Evolutionary conservation across 92 coral and sea anemone species (phyloP).

Genomic region (Paragorgia papillata): DNA sequence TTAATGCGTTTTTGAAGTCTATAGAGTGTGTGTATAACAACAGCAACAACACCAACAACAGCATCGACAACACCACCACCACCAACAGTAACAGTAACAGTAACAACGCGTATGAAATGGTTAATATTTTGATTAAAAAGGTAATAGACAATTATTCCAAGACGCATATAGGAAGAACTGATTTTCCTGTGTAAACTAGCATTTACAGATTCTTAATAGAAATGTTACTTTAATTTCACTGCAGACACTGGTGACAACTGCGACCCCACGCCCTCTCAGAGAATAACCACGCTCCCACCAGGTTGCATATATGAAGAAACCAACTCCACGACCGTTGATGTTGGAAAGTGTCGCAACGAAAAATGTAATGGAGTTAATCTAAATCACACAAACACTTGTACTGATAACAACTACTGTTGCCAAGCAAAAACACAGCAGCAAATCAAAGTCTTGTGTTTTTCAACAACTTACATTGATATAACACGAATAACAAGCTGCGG

Average conservation of each 20-base stretch:
- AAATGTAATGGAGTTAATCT: constrained; percentile 31
- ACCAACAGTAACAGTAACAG: too few species aligned
- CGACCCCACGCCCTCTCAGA: constrained; percentile 8
- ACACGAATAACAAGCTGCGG: constrained; percentile 34
- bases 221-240: neutral
- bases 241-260: constrained; percentile 47
- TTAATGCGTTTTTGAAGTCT: too few species aligned
- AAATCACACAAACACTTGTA: neutral
- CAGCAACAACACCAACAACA: too few species aligned
- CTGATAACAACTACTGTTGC: constrained; percentile 40
- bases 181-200: too few species aligned
- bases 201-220: too few species aligned
- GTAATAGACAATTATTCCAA: too few species aligned
- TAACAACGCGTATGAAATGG: too few species aligned
- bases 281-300: constrained; percentile 32
- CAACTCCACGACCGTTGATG: constrained; percentile 29
- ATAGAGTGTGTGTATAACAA: too few species aligned
- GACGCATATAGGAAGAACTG: too few species aligned
- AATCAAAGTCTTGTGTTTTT: constrained; percentile 27
- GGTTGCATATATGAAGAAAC: constrained; percentile 47
- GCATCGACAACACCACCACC: too few species aligned
- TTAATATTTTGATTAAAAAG: too few species aligned
- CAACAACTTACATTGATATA: constrained; percentile 8
- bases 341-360: constrained; percentile 39
- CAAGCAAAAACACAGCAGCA: neutral